Base-by-base conservation (phyloP, 2,888 invertebrate genomes). In the Pogonocherus hispidulus region DNA sequence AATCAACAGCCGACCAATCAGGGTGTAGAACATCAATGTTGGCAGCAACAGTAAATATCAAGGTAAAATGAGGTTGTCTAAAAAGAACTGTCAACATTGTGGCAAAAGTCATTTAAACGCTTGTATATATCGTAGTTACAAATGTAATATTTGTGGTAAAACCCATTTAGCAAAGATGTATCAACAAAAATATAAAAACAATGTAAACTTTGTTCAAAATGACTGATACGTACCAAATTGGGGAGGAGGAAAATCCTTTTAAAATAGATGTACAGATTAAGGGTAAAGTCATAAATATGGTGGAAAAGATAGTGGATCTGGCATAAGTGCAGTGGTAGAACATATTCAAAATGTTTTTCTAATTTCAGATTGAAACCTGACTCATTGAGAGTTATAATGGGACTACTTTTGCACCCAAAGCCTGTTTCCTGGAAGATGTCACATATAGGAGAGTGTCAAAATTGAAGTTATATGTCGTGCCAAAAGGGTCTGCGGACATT, bases 61-160 rank as follows among this genome's bases (percentile, higher is more conserved):
- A 63, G 41, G 47, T 47, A 18, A 47, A 14, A 16, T 14, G 16
- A 16, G 6, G 14, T 16, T 47, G 20, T 18, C 44, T 14, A 16
- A 44, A 47, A n/a, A 49, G 35, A 63, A 63, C 20, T 63, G 62
- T 51, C 14, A 63, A 37, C 62, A 63, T 20, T 63, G 52, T 63
- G 62, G 47, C 27, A 32, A 9, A 2, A 19, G 18, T 52, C 62
- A 63, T 37, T 11, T 18, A 14, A 41, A 52, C 11, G 1, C 35
- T 35, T 63, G 62, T 63, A 16, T 47, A 35, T 63, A 47, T 51
- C 27, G 35, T 19, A 51, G 51, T 35, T 18, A 32, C 37, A 46
- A 35, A 20, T 63, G 35, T 32, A 63, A 62, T 51, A 49, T 19
- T 14, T 62, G 51, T 49, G 27, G 35, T 16, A 51, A 19, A 49